Evolutionary conservation across 2,888 invertebrate species (phyloP), one percentile per base, ranked within the genome.

Genomic region (Seira musarum): DNA sequence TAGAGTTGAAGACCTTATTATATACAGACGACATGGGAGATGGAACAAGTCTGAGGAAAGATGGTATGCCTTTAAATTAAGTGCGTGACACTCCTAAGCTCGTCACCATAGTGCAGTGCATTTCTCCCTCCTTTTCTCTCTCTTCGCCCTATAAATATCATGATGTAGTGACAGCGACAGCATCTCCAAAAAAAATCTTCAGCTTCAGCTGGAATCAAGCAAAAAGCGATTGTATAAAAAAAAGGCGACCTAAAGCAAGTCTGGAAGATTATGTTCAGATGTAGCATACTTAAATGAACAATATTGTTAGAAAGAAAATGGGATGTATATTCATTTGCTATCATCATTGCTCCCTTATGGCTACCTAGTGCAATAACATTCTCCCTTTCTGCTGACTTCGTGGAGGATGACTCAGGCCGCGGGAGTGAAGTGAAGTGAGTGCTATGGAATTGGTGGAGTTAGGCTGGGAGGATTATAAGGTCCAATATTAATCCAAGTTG

Each of bases 121-220:
- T 40, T 5, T 69, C 2, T 69, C 17, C 1, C 30, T 19, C 22
- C 24, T 24, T 60, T 17, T 19, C 60, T 70, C 5, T 70, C 21
- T 2, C 17, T 19, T n/a, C 57, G 24, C 30, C 30, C 17, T 22
- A 66, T 71, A 40, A 70, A n/a, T 53, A 53, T 69, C 68, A 69
- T 74, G 80, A 80, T 73, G 73, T 53, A 65, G 46, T 80, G 80
- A 69, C 80, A 79, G n/a, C n/a, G n/a, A 79, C 61, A 69, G 73
- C 15, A 49, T 49, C 49, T 49, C 49, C 69, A 74, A 73, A 75
- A 40, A 22, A 13, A 2, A 49, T 49, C 49, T 49, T 40, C 40
- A 40, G 40, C 40, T 40, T 5, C 5, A 40, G 13, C 6, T 40
- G 5, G 40, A 5, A 40, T 40, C 40, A 40, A 5, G 13, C 40